A percentile compares a stretch with the other conserved stretches of the same genome.
Evolutionary conservation across 2,113 vertebrate species (phyloP).

Genomic region (Brachyistius frenatus): DNA sequence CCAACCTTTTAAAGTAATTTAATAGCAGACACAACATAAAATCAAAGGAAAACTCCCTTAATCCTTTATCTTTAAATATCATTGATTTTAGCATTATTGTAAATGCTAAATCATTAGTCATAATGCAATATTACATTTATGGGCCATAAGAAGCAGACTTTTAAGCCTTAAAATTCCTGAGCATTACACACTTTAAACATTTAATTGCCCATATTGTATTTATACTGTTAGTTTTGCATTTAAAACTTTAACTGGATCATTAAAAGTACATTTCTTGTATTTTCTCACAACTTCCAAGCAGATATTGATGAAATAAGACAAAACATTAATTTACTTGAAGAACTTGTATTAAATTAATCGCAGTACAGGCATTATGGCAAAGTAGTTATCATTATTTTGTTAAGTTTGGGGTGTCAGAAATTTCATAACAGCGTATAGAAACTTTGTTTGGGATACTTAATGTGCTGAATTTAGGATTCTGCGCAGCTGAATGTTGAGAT

Average conservation of each 20-base stretch:
- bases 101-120: conserved; percentile 8
- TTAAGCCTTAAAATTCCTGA: neutral
- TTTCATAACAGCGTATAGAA: neutral
- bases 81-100: neutral
- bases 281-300: neutral
- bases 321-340: too few species aligned
- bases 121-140: neutral
- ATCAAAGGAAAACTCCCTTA: too few species aligned
- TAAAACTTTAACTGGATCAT: neutral
- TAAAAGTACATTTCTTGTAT: neutral
- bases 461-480: too few species aligned
- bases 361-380: neutral
- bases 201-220: neutral
- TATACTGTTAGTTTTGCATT: neutral
- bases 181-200: neutral
- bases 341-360: too few species aligned
- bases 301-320: neutral
- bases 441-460: neutral
- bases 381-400: neutral
- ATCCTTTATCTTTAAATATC: neutral
- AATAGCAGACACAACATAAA: neutral
- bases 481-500: neutral
- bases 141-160: neutral
- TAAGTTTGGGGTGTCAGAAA: neutral
- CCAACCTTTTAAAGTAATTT: neutral